A percentile compares a stretch with the other conserved stretches of the same genome.
These are phyloP conservation scores for Nymphalis c-album DNA, from an alignment of 2,888 invertebrate genomes.

Conservation along the genomic window DNA sequence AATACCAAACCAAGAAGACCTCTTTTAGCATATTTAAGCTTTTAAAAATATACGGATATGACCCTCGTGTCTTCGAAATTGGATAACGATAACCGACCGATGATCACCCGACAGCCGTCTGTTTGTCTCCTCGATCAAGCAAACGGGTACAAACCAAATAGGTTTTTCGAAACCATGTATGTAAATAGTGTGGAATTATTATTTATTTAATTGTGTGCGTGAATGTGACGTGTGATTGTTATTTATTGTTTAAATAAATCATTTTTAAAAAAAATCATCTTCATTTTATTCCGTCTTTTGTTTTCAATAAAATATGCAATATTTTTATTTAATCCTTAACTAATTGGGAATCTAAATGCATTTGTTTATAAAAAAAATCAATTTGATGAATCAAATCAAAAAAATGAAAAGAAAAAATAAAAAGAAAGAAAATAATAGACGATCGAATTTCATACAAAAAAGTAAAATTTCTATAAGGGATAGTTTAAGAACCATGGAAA, in stretches of 20 bases:
- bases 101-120: conserved; percentile 32
- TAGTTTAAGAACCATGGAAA: too few species aligned
- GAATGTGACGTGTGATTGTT: conserved; percentile 70
- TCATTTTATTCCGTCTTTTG: conserved; percentile 24
- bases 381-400: too few species aligned
- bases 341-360: too few species aligned
- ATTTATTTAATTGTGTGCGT: conserved; percentile 72
- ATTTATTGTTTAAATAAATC: conserved; percentile 74
- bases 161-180: conserved; percentile 66
- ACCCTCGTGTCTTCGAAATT: conserved; percentile 19
- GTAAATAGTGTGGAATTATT: conserved; percentile 74
- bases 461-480: too few species aligned
- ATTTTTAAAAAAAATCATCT: conserved; percentile 50
- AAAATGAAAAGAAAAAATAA: too few species aligned
- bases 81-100: conserved; percentile 37
- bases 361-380: too few species aligned
- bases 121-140: conserved; percentile 31
- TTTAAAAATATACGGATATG: not conserved
- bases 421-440: too few species aligned
- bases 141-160: conserved; percentile 69
- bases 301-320: not conserved
- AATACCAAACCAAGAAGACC: conserved; percentile 8
- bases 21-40: conserved; percentile 19
- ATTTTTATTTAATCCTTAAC: not conserved
- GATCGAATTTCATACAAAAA: too few species aligned